phyloP scores from a whole-genome alignment of 2,797 vertebrate genomes.

The Oryzias sinensis region DNA sequence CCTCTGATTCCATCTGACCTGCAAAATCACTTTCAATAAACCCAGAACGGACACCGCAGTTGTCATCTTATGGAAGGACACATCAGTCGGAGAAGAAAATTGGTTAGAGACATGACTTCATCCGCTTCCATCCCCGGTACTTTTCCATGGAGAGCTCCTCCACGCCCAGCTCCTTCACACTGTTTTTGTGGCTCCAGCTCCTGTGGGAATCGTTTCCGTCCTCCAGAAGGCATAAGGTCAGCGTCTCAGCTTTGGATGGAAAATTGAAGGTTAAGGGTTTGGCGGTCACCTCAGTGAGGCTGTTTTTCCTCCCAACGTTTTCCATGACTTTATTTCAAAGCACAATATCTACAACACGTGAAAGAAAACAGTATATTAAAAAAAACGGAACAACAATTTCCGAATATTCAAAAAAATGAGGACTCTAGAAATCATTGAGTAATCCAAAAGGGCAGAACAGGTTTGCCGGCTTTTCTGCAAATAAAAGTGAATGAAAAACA shows the following conservation, averaged over 20 bases:
- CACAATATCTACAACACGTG: no score
- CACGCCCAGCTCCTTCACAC: conserved; percentile 23
- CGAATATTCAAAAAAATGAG: no score
- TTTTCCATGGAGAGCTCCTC: conserved; percentile 23
- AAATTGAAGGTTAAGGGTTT: conserved; percentile 15
- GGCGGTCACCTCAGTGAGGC: conserved; percentile 4
- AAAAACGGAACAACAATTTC: no score
- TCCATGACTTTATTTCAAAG: no score
- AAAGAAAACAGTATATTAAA: no score
- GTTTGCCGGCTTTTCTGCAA: no score
- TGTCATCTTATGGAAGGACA: not conserved
- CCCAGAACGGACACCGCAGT: conserved; percentile 3
- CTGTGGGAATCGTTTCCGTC: conserved; percentile 25
- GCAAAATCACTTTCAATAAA: conserved; percentile 49
- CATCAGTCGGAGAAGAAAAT: not conserved
- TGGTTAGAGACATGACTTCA: conserved; percentile 23
- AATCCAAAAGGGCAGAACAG: no score
- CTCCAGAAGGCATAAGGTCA: conserved; percentile 28
- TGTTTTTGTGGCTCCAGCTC: conserved; percentile 33
- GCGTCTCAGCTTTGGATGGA: not conserved
- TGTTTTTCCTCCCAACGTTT: conserved; percentile 3
- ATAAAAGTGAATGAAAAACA: no score
- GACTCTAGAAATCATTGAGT: no score
- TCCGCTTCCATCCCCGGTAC: conserved; percentile 24
- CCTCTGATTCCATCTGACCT: conserved; percentile 40